Conservation (phyloP, 2,797 vertebrate genomes). For the Acipenser oxyrinchus region DNA sequence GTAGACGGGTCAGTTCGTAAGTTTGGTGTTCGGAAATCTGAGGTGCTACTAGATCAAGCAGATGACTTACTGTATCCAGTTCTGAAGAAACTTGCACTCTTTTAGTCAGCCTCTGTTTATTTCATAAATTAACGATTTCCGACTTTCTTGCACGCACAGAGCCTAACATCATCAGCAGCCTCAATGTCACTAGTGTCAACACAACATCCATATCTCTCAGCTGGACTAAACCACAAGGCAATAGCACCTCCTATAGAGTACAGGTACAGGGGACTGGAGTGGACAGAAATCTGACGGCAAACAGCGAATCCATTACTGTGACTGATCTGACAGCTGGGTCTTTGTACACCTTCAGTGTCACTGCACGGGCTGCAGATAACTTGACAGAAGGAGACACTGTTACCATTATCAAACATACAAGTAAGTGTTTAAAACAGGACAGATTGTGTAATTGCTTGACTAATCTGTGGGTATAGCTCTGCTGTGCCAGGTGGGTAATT, state of each 20-base stretch:
- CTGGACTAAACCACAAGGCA: slow-evolving; percentile 30
- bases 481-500: too few relatives aligned
- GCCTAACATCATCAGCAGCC: slow-evolving; percentile 18
- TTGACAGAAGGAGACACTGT: neutral
- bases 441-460: too few relatives aligned
- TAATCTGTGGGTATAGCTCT: too few relatives aligned
- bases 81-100: too few relatives aligned
- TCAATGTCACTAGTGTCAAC: slow-evolving; percentile 4
- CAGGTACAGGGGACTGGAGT: neutral
- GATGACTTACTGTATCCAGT: too few relatives aligned
- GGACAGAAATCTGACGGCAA: accelerated
- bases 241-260: slow-evolving; percentile 24
- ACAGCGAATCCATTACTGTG: slow-evolving; percentile 13
- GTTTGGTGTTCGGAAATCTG: too few relatives aligned
- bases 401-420: neutral
- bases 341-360: slow-evolving; percentile 25
- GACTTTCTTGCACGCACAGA: slow-evolving; percentile 24
- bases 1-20: too few relatives aligned
- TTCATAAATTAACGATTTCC: too few relatives aligned
- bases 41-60: too few relatives aligned
- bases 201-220: slow-evolving; percentile 24
- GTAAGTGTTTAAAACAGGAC: neutral
- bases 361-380: slow-evolving; percentile 11
- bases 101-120: too few relatives aligned
- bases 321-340: slow-evolving; percentile 23